These are phyloP conservation scores for Abscondita cerata DNA, from an alignment of 2,888 invertebrate species.

Conservation along the genomic window DNA sequence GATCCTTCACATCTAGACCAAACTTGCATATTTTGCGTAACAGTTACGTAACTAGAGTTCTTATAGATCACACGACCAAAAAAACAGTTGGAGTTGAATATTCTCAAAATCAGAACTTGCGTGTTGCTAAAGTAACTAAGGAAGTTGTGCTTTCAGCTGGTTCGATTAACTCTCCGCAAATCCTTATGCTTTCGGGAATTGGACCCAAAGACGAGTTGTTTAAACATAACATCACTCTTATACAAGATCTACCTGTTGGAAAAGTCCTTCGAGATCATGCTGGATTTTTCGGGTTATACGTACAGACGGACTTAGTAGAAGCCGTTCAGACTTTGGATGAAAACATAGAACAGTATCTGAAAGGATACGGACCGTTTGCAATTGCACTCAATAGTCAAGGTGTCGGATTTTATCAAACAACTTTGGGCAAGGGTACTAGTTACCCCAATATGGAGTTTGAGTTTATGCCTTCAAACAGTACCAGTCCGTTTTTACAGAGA, in stretches of 20 bases:
- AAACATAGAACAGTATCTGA: slow-evolving; percentile 37
- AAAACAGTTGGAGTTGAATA: slow-evolving; percentile 65
- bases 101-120: slow-evolving; percentile 56
- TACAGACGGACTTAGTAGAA: slow-evolving; percentile 49
- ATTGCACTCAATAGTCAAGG: slow-evolving; percentile 42
- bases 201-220: slow-evolving; percentile 43
- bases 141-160: slow-evolving; percentile 80
- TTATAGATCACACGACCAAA: slow-evolving; percentile 61
- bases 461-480: slow-evolving; percentile 61
- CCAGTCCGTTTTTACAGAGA: slow-evolving; percentile 37
- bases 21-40: slow-evolving; percentile 67
- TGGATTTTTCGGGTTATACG: slow-evolving; percentile 72
- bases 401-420: slow-evolving; percentile 36
- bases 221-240: slow-evolving; percentile 38
- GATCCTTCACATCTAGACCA: slow-evolving; percentile 59
- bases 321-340: slow-evolving; percentile 11
- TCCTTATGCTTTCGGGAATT: slow-evolving; percentile 48
- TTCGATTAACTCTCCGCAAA: slow-evolving; percentile 66
- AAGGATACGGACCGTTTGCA: slow-evolving; percentile 39
- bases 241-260: slow-evolving; percentile 43
- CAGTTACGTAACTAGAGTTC: slow-evolving; percentile 63
- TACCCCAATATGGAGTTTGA: slow-evolving; percentile 46
- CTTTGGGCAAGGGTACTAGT: slow-evolving; percentile 34
- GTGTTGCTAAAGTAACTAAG: slow-evolving; percentile 63
- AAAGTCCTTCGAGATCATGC: slow-evolving; percentile 69